Evolutionary conservation across 1,140 invertebrate genomes (phyloP), one percentile per base, ranked within the genome.

Genomic region (Drosophila sp.): DNA sequence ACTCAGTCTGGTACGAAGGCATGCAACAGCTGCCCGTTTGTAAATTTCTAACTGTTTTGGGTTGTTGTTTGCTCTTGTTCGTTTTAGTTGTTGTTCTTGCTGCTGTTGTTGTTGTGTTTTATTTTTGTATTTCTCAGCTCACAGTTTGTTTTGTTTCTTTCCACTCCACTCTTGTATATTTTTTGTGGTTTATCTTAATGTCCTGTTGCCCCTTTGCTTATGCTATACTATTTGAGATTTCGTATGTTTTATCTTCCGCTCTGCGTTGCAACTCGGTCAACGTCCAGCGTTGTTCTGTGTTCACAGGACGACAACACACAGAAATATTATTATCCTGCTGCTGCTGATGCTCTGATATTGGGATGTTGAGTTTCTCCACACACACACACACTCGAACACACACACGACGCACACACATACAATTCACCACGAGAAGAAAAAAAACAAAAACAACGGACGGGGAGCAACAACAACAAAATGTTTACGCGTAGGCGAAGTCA

Each of bases 231-330:
- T 27, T 3, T 58, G 17, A 17, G 17, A 17, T 33, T 23, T 30
- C 38, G 17, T 38, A 10, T 40, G 4, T 17, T 5, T n/a, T 38
- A 17, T 70, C 54, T 56, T 68, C 70, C 72, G 72, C 54, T 60
- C 66, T 58, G 74, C 79, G 78, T 81, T 86, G 74, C 82, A 84
- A 85, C 81, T 85, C 82, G 81, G 79, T 85, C 81, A 85, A 85
- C 81, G 78, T 65, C 70, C 78, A 78, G 74, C 81, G 81, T 85
- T 73, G 67, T 80, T 86, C 78, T 85, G 81, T 85, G 73, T 10
- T 44, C 27, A 47, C 57, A 29, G 38, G 33, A 57, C 71, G 50
- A 69, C 74, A 76, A 69, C 44, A 6, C 25, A 50, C 10, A 38
- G 11, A 11, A 38, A 27, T 27, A 3, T 47, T 81, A 68, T 33